Evolutionary conservation across 2,797 vertebrate genomes (phyloP), one percentile per base, ranked within the genome.

Genomic region (Ceryle rudis): DNA sequence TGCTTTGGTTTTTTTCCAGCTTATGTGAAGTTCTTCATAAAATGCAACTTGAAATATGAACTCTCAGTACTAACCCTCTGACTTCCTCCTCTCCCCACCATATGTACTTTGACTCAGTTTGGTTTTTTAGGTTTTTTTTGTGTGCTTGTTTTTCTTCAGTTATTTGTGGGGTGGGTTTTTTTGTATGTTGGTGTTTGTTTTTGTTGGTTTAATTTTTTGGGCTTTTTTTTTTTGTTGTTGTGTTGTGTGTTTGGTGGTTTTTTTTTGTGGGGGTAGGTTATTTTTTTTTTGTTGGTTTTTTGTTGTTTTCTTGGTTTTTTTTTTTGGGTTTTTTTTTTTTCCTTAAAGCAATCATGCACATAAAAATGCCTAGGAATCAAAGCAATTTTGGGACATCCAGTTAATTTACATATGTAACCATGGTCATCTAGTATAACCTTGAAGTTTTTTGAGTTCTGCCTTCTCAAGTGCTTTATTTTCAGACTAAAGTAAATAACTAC

Each of bases 51-150:
- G 9, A 71, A 74, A 23, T 75, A 28, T 16, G 8, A 69, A 20
- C 6, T 29, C 26, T 51, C 8, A 37, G 20, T 77, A 57, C 2
- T 20, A 61, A 52, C 16, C 8, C 5, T 33, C 20, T 77, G 57
- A 60, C 14, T 3, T 35, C 17, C 8, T 74, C 17, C 33, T 6
- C 6, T 79, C 3, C 23, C 0, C 1, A 2, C 19, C 0, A 0
- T 23, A 6, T 39, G 9, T 78, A 17, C 29, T 62, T 70, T 26
- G 20, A 4, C 33, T 49, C 9, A 20, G 9, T 17, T 31, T 37
- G 28, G 11, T 33, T 47, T 12, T 28, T 14, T 47, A 22, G 20
- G 6, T 11, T 35, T 31, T 15, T 20, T 74, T 31, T 18, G 8
- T 3, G n/a, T 33, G 71, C 58, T 29, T 12, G 64, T 39, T 10